A percentile compares a stretch with the other conserved stretches of the same genome.
Evolutionary conservation across 2,888 invertebrate species (phyloP).

Genomic region (Spatulosminthurus flaviceps): DNA sequence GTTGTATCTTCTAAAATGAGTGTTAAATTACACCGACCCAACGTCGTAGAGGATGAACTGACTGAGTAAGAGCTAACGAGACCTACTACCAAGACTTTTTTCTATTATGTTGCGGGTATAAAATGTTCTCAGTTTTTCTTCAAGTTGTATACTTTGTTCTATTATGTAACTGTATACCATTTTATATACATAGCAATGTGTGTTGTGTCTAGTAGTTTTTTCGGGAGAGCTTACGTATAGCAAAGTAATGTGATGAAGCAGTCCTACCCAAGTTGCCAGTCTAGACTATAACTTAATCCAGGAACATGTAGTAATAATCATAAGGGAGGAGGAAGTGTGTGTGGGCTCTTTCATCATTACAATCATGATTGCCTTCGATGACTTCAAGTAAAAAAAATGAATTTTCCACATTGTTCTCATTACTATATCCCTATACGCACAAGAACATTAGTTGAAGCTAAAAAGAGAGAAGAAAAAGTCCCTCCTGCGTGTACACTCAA

Average conservation of each 20-base stretch:
- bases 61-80: not conserved
- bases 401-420: slow-evolving; percentile 10
- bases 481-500: too few relatives aligned
- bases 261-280: not conserved
- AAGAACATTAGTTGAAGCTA: too few relatives aligned
- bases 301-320: not conserved
- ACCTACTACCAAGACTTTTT: not conserved
- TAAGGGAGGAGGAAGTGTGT: slow-evolving; percentile 19
- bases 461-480: too few relatives aligned
- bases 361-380: slow-evolving; percentile 42
- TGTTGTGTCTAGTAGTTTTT: not conserved
- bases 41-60: not conserved
- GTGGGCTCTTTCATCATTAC: slow-evolving; percentile 43
- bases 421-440: too few relatives aligned
- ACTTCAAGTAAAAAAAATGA: slow-evolving; percentile 26
- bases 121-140: too few relatives aligned
- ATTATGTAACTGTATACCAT: not conserved
- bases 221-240: not conserved
- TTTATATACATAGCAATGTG: not conserved
- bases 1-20: too few relatives aligned
- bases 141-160: too few relatives aligned
- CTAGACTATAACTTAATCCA: slow-evolving; percentile 18
- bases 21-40: too few relatives aligned
- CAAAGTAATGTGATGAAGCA: not conserved
- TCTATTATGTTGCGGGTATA: too few relatives aligned